phyloP scores from a whole-genome alignment of 2,113 vertebrate genomes.

The Nothoprocta pentlandii region DNA sequence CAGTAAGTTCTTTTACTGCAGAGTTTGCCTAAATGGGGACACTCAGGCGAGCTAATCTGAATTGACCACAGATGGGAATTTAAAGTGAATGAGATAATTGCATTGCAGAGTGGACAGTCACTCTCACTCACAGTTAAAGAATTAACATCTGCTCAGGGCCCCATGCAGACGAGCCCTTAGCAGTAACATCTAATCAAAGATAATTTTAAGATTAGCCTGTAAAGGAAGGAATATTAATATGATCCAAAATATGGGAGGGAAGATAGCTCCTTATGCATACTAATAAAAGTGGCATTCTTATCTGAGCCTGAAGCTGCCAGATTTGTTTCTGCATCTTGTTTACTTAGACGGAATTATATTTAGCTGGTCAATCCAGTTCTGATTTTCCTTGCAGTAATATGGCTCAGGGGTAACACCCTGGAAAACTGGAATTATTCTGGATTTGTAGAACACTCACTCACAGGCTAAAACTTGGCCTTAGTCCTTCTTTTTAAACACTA shows the following conservation, averaged over 20 bases:
- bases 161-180: not conserved
- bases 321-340: slow-evolving; percentile 34
- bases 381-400: not conserved
- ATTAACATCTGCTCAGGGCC: slow-evolving; percentile 57
- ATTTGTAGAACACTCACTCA: not conserved
- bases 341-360: not conserved
- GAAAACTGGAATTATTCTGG: not conserved
- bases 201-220: not conserved
- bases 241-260: not conserved
- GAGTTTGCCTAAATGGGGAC: slow-evolving; percentile 68
- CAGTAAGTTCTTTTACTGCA: slow-evolving; percentile 66
- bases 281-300: not conserved
- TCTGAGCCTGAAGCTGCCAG: not conserved
- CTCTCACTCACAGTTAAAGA: slow-evolving; percentile 34
- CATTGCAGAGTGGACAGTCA: slow-evolving; percentile 70
- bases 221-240: not conserved
- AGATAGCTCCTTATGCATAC: not conserved
- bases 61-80: slow-evolving; percentile 64
- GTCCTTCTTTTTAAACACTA: not conserved
- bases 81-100: slow-evolving; percentile 68
- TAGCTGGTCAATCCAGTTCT: not conserved
- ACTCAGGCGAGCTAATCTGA: slow-evolving; percentile 69
- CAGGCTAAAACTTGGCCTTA: slow-evolving; percentile 6
- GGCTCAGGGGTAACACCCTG: slow-evolving; percentile 40
- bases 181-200: not conserved